phyloP scores from a whole-genome alignment of 2,888 invertebrate species.

The Eristalis pertinax region DNA sequence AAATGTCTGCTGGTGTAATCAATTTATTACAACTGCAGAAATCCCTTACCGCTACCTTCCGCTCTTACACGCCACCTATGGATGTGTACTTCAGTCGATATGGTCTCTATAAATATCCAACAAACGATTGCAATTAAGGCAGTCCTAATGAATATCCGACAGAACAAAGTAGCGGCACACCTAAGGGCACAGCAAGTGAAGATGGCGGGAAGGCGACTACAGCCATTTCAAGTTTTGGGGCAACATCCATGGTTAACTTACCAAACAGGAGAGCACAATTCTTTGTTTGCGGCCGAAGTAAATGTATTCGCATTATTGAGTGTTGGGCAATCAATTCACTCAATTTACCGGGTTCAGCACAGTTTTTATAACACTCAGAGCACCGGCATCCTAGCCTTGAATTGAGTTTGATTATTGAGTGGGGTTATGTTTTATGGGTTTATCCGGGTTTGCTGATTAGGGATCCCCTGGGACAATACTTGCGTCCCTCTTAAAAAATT shows the following conservation, averaged over 20 bases:
- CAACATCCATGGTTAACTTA: conserved; percentile 39
- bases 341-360: conserved; percentile 42
- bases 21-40: conserved; percentile 70
- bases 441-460: conserved; percentile 3
- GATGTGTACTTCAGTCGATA: conserved; percentile 16
- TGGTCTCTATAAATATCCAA: conserved; percentile 54
- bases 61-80: conserved; percentile 17
- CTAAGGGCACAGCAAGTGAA: conserved; percentile 23
- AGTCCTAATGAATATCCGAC: conserved; percentile 62
- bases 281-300: conserved; percentile 26
- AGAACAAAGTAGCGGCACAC: conserved; percentile 7
- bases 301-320: conserved; percentile 35
- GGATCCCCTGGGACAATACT: conserved; percentile 4
- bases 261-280: conserved; percentile 27
- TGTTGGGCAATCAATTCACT: conserved; percentile 39
- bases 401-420: background rate
- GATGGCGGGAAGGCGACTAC: conserved; percentile 27
- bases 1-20: conserved; percentile 62
- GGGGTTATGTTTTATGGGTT: conserved; percentile 19
- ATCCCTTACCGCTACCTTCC: conserved; percentile 35
- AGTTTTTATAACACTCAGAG: conserved; percentile 22
- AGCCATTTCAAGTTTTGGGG: conserved; percentile 48
- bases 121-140: conserved; percentile 67
- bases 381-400: background rate
- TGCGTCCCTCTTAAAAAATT: conserved; percentile 4